Evolutionary conservation across 1,140 invertebrate species (phyloP), one percentile per base, ranked within the genome.

Genomic region (Pectinophora gossypiella): DNA sequence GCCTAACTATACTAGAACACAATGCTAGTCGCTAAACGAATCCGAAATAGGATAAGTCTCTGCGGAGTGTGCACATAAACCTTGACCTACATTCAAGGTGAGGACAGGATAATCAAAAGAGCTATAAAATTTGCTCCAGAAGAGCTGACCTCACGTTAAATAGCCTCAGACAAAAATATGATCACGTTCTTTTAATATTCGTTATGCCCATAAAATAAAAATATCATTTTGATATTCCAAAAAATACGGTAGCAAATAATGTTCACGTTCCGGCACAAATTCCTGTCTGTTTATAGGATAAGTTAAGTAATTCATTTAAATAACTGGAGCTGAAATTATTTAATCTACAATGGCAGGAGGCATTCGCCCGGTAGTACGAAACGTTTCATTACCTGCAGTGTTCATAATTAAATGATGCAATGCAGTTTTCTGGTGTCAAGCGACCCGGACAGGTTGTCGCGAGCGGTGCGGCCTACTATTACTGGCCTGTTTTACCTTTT

Each of bases 401-500:
- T 32, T 32, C n/a, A n/a, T n/a, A n/a, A 32, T 32, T 32, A 12
- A 9, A 32, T 32, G 27, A 12, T 32, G 27, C 27, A 32, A 12
- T n/a, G 27, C 9, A 32, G 27, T 32, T 32, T 32, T 32, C 27
- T 7, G 27, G 9, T 32, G 2, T 9, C 27, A 32, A 32, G n/a
- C 27, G 27, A 32, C 9, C 27, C 27, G 27, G 27, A n/a, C 27
- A 32, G 27, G 27, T 12, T n/a, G 27, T 32, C 9, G n/a, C 27
- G n/a, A 32, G 27, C 27, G 27, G 9, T 32, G 27, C n/a, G n/a
- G n/a, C n/a, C 42, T 48, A 40, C 48, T 56, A 52, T 13, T 51
- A 22, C 47, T 36, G 54, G 18, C 45, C 40, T 23, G 45, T 56
- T 54, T 53, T 10, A 43, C 58, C 61, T 65, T 61, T 36, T 19